phyloP scores from a whole-genome alignment of 2,888 invertebrate genomes.

The Tuta absoluta region DNA sequence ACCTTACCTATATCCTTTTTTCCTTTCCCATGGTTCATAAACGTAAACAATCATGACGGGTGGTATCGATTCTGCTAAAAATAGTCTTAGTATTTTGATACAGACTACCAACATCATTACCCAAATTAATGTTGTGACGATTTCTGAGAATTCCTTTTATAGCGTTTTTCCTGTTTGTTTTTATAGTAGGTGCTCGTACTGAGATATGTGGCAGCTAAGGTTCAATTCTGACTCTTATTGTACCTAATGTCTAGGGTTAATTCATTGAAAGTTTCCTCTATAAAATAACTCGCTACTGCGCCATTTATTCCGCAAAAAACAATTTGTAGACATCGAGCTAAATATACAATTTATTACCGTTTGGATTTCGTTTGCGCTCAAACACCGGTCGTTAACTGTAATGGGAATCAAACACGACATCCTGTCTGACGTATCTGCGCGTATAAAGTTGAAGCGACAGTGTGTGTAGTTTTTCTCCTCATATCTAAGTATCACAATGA shows the following conservation, averaged over 20 bases:
- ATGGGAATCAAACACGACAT: conserved; percentile 22
- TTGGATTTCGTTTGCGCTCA: conserved; percentile 2
- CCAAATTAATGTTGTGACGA: not conserved
- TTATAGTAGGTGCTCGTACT: not conserved
- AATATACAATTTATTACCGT: conserved; percentile 11
- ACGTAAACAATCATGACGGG: not conserved
- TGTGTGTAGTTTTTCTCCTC: not conserved
- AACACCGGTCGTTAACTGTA: conserved; percentile 6
- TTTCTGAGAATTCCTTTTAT: conserved; percentile 3
- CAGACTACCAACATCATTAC: conserved; percentile 14
- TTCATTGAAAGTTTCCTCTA: not conserved
- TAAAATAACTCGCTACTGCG: not conserved
- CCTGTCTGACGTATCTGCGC: not conserved
- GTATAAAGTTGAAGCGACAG: not conserved
- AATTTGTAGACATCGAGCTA: conserved; percentile 3
- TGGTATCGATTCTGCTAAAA: not conserved
- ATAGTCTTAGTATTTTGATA: not conserved
- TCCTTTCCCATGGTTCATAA: not conserved
- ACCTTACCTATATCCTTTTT: no score
- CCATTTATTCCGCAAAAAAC: not conserved
- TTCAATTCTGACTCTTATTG: not conserved
- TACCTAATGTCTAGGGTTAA: not conserved
- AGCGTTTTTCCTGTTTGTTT: conserved; percentile 6
- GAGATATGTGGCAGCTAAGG: not conserved
- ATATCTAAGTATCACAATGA: no score